phyloP scores from a whole-genome alignment of 1,140 invertebrate species.

The Caerostris darwini region DNA sequence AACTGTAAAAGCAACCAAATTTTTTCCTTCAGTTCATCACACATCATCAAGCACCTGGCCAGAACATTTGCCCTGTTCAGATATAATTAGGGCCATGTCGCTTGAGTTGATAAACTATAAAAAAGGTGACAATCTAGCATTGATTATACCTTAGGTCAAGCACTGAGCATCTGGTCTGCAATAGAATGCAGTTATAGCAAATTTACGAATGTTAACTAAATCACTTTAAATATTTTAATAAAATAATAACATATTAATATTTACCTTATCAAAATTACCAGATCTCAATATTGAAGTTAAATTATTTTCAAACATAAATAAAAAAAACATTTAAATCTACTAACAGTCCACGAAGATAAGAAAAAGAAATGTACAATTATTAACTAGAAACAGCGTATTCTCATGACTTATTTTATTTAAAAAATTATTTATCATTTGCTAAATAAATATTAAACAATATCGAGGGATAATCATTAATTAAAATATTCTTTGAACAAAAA shows the following conservation, averaged over 20 bases:
- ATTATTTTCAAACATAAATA: neutral
- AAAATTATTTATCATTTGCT: too few relatives aligned
- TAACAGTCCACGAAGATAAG: too few relatives aligned
- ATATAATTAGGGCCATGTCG: slow-evolving; percentile 11
- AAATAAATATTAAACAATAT: too few relatives aligned
- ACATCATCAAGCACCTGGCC: slow-evolving; percentile 69
- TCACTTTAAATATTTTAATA: neutral
- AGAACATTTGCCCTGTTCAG: slow-evolving; percentile 53
- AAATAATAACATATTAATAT: neutral
- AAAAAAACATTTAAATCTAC: too few relatives aligned
- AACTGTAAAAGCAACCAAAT: slow-evolving; percentile 58
- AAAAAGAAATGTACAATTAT: too few relatives aligned
- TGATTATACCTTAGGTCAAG: slow-evolving; percentile 56
- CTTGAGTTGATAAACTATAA: slow-evolving; percentile 54
- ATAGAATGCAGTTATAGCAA: slow-evolving; percentile 37
- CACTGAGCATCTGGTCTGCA: slow-evolving; percentile 51
- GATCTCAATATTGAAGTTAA: slow-evolving; percentile 27
- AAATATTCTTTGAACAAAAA: too few relatives aligned
- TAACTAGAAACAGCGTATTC: too few relatives aligned
- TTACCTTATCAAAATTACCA: neutral
- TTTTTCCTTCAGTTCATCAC: slow-evolving; percentile 69
- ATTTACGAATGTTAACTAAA: slow-evolving; percentile 13
- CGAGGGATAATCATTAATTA: too few relatives aligned
- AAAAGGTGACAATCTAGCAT: slow-evolving; percentile 67
- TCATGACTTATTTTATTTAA: too few relatives aligned